phyloP scores from a whole-genome alignment of 1,140 invertebrate species.

The Ruditapes philippinarum region DNA sequence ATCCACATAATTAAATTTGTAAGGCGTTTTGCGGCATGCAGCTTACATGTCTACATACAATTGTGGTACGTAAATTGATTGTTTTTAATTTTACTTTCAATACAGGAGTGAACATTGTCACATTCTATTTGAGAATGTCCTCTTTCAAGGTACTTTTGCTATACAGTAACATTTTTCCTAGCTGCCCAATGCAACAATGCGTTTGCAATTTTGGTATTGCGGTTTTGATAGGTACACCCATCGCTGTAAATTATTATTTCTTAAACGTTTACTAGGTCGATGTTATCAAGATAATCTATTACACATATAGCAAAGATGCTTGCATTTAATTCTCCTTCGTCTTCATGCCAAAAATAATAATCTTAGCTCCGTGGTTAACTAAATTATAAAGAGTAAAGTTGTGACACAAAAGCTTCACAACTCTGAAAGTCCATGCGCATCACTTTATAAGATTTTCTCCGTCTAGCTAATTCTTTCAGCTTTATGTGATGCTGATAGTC shows the following conservation, averaged over 20 bases:
- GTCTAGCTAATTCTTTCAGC: constrained; percentile 14
- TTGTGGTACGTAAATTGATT: constrained; percentile 29
- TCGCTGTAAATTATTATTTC: constrained; percentile 20
- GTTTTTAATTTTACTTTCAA: constrained; percentile 13
- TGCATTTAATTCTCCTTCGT: constrained; percentile 27
- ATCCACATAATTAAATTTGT: constrained; percentile 11
- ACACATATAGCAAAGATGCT: constrained; percentile 28
- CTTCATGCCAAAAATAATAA: constrained; percentile 48
- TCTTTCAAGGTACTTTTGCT: too few relatives aligned
- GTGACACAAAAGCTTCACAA: constrained; percentile 30
- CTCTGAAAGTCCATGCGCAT: constrained; percentile 30
- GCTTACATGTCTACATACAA: constrained; percentile 13
- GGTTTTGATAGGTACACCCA: too few relatives aligned
- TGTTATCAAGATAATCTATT: constrained; percentile 17
- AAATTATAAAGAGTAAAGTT: constrained; percentile 30
- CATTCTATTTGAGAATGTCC: constrained; percentile 15
- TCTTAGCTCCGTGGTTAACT: background rate
- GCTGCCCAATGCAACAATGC: constrained; percentile 4
- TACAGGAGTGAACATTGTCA: background rate
- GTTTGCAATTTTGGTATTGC: constrained; percentile 18
- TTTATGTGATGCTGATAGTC: background rate
- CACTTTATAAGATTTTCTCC: background rate
- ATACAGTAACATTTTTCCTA: background rate
- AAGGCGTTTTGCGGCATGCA: background rate
- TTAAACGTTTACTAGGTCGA: constrained; percentile 11